Conservation (phyloP, 2,113 vertebrate species). For the Athene cunicularia region DNA sequence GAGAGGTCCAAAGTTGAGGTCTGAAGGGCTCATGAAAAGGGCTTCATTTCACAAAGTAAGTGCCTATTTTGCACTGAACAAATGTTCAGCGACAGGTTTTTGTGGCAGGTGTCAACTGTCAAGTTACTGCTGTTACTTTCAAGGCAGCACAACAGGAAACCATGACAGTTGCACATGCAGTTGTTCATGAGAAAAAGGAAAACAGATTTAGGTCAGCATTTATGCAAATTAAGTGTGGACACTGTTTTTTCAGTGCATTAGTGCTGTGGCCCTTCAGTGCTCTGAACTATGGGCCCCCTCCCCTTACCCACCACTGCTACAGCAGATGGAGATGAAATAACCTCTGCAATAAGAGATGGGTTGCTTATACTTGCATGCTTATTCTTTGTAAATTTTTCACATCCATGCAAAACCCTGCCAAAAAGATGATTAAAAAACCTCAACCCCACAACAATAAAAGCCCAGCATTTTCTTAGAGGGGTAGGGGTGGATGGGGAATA, state of each 20-base stretch:
- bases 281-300: not conserved
- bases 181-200: not conserved
- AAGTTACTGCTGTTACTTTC: not conserved
- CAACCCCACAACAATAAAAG: constrained; percentile 32
- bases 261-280: constrained; percentile 16
- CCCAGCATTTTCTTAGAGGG: not conserved
- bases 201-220: not conserved
- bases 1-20: constrained; percentile 23
- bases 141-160: not conserved
- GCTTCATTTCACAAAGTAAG: not conserved
- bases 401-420: constrained; percentile 32
- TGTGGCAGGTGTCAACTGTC: not conserved
- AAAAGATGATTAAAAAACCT: constrained; percentile 21
- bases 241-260: not conserved
- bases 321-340: constrained; percentile 10
- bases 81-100: not conserved
- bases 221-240: not conserved
- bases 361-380: not conserved
- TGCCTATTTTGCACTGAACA: not conserved
- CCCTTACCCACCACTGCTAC: not conserved
- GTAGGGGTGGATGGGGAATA: not conserved
- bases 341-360: not conserved
- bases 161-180: not conserved
- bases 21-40: constrained; percentile 38
- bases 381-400: constrained; percentile 40